Evolutionary conservation across 1,140 invertebrate species (phyloP).

Genomic region (Teleopsis dalmanni): DNA sequence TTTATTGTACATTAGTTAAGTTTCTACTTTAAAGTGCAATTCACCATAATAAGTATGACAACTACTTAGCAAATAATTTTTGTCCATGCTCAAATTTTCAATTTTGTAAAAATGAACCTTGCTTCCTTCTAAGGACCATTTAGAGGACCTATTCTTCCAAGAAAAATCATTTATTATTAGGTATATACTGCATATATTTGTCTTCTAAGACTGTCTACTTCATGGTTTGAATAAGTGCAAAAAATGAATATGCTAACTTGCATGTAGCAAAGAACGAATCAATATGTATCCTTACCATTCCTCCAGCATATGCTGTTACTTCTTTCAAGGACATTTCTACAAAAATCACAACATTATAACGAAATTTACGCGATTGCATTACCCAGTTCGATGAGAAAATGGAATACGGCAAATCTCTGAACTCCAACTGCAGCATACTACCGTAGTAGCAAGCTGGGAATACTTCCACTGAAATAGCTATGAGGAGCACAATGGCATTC

Average conservation of each 20-base stretch:
- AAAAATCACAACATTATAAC: conserved; percentile 19
- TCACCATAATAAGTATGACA: too few species aligned
- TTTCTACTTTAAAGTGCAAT: too few species aligned
- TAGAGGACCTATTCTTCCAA: too few species aligned
- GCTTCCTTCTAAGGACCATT: too few species aligned
- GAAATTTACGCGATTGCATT: conserved; percentile 11
- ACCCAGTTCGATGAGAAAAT: conserved; percentile 32
- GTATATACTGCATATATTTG: too few species aligned
- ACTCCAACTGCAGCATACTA: conserved; percentile 21
- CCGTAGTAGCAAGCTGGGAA: conserved; percentile 33
- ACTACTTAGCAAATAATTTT: too few species aligned
- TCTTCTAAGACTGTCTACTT: neutral
- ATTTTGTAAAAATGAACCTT: too few species aligned
- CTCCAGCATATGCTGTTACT: conserved; percentile 19
- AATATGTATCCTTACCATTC: conserved; percentile 24
- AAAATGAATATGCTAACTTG: conserved; percentile 33
- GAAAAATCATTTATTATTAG: too few species aligned
- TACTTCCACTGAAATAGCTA: conserved; percentile 22
- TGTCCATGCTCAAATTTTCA: too few species aligned
- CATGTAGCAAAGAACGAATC: conserved; percentile 28
- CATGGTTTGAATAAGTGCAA: conserved; percentile 16
- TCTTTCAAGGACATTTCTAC: conserved; percentile 18
- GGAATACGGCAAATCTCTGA: conserved; percentile 19
- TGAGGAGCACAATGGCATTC: conserved; percentile 20
- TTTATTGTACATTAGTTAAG: too few species aligned